Base-by-base conservation (phyloP, 2,888 invertebrate species). In the Aspidiotus rigidus region DNA sequence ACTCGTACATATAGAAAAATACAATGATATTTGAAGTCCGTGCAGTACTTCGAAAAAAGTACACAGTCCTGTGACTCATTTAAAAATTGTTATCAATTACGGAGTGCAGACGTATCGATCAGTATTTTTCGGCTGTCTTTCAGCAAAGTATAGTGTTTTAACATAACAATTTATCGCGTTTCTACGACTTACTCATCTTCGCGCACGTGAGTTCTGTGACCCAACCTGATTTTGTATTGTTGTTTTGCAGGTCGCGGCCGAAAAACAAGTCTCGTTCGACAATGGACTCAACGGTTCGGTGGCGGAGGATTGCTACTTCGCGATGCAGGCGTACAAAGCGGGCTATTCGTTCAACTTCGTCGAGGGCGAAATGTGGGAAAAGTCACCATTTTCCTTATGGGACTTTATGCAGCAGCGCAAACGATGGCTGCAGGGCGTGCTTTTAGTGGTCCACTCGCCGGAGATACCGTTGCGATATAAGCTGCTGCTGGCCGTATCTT, bases 361-460 rank as follows among this genome's bases (percentile, higher is more conserved):
- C 73, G 96, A 97, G 78, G 96, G 97, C 62, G 97, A 97, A 81
- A 96, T 97, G 96, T 95, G 95, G 89, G 97, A 97, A 78, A 96
- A 97, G 77, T 93, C 93, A 7, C 96, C 97, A 5, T 97, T 97
- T 78, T 92, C 93, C 2, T 80, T 97, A 44, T 88, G 89, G 85
- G 97, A 97, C 78, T 94, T 97, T 76, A 85, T 97, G 74, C 95
- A 96, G 78, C 97, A 97, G 77, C 83, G 97, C 71, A 97, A 97
- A 78, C 84, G 97, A 67, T 97, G 97, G 97, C 84, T 97, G 67
- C 91, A 93, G 81, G 93, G 93, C 77, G 93, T 93, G 75, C 82
- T 91, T 28, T 81, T 93, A 72, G 93, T 93, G 28, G 91, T 93
- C 61, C 92, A 93, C 79, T 90, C 92, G 69, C 87, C 88, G 77